These are phyloP conservation scores for Cebidichthys violaceus DNA, from an alignment of 2,113 vertebrate genomes.

Conservation along the genomic window DNA sequence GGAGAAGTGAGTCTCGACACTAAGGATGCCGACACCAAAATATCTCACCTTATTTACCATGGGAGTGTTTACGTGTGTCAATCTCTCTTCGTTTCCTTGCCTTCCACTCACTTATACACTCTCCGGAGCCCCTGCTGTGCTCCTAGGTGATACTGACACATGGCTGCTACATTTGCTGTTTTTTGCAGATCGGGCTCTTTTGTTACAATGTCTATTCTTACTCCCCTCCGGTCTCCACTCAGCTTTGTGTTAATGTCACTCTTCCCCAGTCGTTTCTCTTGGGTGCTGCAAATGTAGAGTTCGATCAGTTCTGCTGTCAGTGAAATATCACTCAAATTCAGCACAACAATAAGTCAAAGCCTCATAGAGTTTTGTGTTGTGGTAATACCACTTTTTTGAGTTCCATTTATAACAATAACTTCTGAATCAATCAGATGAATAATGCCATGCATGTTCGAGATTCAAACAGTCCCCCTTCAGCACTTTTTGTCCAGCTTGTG, in stretches of 20 bases:
- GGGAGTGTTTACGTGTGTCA: conserved; percentile 53
- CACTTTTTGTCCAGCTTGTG: conserved; percentile 31
- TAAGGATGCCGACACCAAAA: conserved; percentile 64
- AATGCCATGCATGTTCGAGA: conserved; percentile 51
- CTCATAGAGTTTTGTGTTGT: conserved; percentile 63
- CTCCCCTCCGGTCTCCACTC: conserved; percentile 68
- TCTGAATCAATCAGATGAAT: conserved; percentile 65
- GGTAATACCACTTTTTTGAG: conserved; percentile 59
- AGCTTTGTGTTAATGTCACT: conserved; percentile 80
- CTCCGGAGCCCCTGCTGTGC: conserved; percentile 58
- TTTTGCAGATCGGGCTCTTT: conserved; percentile 65
- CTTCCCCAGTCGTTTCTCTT: conserved; percentile 60
- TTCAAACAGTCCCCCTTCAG: conserved; percentile 34
- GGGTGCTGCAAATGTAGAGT: conserved; percentile 57
- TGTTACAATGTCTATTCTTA: conserved; percentile 66
- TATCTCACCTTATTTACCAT: conserved; percentile 66
- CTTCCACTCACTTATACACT: conserved; percentile 50
- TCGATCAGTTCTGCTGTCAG: conserved; percentile 72
- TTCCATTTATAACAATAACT: conserved; percentile 63
- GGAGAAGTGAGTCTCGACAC: conserved; percentile 55
- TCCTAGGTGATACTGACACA: conserved; percentile 72
- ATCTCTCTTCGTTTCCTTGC: conserved; percentile 48
- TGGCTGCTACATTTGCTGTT: conserved; percentile 57
- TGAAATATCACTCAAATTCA: conserved; percentile 74
- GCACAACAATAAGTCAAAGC: conserved; percentile 71